Percentiles rank a stretch among this genome's conserved stretches.
Conservation (phyloP, 2,888 invertebrate genomes). For the Labia minor region DNA sequence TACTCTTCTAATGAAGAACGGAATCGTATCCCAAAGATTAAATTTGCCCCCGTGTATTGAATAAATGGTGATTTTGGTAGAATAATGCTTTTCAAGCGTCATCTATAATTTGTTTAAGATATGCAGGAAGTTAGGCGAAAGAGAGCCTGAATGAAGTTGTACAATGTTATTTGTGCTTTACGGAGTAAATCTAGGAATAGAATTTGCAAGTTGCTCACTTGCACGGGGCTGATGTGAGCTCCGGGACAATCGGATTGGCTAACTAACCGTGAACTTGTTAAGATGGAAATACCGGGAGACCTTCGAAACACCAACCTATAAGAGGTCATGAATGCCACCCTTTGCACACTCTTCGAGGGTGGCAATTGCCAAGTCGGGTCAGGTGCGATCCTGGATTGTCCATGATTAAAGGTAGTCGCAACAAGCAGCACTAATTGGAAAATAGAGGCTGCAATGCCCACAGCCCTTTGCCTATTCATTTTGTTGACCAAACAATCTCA, state of each 20-base stretch:
- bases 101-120: background rate
- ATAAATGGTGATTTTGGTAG: background rate
- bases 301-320: background rate
- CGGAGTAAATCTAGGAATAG: background rate
- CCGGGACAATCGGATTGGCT: background rate
- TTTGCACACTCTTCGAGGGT: too few relatives aligned
- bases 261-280: conserved; percentile 4
- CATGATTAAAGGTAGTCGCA: background rate
- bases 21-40: too few relatives aligned
- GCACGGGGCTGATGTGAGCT: background rate
- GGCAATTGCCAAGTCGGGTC: too few relatives aligned
- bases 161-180: background rate
- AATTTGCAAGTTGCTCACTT: background rate
- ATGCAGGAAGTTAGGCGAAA: background rate
- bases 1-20: background rate
- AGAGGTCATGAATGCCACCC: background rate
- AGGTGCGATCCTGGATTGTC: background rate
- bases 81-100: background rate
- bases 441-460: background rate
- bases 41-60: background rate
- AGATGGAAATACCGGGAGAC: background rate
- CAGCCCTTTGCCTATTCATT: background rate
- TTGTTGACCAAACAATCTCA: background rate
- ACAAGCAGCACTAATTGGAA: conserved; percentile 8
- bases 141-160: background rate